These are phyloP conservation scores for Sycophila sp. DNA, from an alignment of 1,140 invertebrate species.

Conservation along the genomic window DNA sequence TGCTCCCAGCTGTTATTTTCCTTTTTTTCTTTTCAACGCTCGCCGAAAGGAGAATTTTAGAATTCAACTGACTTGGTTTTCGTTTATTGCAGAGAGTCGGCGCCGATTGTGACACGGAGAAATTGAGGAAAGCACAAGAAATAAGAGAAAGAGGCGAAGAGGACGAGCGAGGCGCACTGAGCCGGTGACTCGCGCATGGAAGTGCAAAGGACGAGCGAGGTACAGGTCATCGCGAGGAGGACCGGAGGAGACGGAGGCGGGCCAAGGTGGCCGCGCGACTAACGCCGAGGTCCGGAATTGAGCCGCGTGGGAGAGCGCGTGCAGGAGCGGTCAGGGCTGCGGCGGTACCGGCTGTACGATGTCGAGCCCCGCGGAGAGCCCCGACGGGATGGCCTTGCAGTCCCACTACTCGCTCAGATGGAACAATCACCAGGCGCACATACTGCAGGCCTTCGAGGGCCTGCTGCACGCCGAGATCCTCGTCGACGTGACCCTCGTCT, in stretches of 20 bases:
- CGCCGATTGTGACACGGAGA: slow-evolving; percentile 9
- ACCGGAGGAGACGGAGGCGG: slow-evolving; percentile 35
- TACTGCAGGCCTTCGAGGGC: slow-evolving; percentile 85
- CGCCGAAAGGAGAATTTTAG: no score
- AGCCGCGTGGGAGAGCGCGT: not conserved
- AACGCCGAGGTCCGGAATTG: slow-evolving; percentile 48
- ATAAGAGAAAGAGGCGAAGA: not conserved
- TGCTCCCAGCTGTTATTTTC: no score
- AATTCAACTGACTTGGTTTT: not conserved
- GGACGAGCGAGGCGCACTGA: not conserved
- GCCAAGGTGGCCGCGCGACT: slow-evolving; percentile 2
- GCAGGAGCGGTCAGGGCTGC: slow-evolving; percentile 22
- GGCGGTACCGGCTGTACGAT: slow-evolving; percentile 50
- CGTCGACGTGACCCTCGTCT: slow-evolving; percentile 89
- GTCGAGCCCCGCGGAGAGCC: slow-evolving; percentile 60
- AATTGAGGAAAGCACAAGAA: not conserved
- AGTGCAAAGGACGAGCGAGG: slow-evolving; percentile 40
- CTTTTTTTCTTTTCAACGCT: no score
- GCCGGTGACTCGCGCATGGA: slow-evolving; percentile 36
- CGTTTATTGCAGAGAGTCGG: slow-evolving; percentile 36
- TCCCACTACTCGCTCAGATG: slow-evolving; percentile 90
- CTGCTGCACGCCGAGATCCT: slow-evolving; percentile 84
- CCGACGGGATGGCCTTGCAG: slow-evolving; percentile 68
- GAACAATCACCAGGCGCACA: slow-evolving; percentile 91
- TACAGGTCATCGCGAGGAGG: slow-evolving; percentile 16